Conservation (phyloP, 2,113 vertebrate genomes). For the Triplophysa dalaica region DNA sequence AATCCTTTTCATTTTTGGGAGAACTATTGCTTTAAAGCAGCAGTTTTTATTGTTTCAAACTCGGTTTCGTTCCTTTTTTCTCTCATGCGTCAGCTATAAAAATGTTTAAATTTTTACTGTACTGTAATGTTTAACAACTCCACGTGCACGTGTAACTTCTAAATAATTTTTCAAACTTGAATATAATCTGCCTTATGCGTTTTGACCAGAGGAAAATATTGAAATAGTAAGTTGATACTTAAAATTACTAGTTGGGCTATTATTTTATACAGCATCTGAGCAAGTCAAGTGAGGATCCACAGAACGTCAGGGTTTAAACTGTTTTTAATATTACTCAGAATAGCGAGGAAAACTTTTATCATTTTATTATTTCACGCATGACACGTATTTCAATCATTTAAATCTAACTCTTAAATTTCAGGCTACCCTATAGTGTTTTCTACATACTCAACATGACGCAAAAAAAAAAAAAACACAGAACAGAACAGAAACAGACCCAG, state of each 20-base stretch:
- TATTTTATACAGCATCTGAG: too few species aligned
- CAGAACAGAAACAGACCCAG: conserved; percentile 40
- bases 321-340: neutral
- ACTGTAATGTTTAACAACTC: too few species aligned
- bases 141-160: too few species aligned
- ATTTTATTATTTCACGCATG: neutral
- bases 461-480: neutral
- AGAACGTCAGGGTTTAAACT: neutral
- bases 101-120: too few species aligned
- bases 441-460: neutral
- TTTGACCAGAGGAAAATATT: neutral
- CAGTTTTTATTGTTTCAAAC: neutral
- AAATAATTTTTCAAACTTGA: too few species aligned
- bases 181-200: neutral
- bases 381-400: too few species aligned
- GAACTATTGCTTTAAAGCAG: neutral
- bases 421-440: neutral
- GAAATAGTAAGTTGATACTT: neutral
- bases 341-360: neutral
- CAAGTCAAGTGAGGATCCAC: neutral
- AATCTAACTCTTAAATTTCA: too few species aligned
- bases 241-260: neutral
- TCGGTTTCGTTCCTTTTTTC: too few species aligned
- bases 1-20: too few species aligned
- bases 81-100: too few species aligned